Conservation (phyloP, 2,797 vertebrate genomes). For the Gymnoscopelus braueri region DNA sequence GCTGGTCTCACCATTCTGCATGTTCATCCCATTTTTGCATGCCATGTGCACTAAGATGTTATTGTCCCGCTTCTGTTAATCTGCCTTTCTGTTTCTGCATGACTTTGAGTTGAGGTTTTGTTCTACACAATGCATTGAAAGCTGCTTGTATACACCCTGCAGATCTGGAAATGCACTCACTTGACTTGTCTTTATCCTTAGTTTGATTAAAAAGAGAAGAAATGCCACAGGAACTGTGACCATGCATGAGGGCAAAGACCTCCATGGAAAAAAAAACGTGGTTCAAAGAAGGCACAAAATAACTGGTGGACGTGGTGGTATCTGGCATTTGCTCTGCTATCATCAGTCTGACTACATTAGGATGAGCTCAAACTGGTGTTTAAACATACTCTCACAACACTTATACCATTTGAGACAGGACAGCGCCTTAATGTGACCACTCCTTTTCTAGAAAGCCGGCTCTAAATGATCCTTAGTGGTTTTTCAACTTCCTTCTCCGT, state of each 20-base stretch:
- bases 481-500: slow-evolving; percentile 64
- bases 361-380: slow-evolving; percentile 40
- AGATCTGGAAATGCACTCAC: slow-evolving; percentile 48
- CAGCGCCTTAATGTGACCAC: slow-evolving; percentile 48
- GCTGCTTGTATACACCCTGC: slow-evolving; percentile 35
- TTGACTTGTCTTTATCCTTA: slow-evolving; percentile 46
- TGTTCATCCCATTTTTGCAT: slow-evolving; percentile 9
- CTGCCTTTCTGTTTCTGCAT: slow-evolving; percentile 23
- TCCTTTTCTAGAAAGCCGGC: slow-evolving; percentile 52
- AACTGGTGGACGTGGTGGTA: slow-evolving; percentile 20
- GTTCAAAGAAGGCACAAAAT: slow-evolving; percentile 41
- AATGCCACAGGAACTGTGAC: slow-evolving; percentile 26
- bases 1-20: no score
- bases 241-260: slow-evolving; percentile 18
- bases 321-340: slow-evolving; percentile 37
- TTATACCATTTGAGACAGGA: slow-evolving; percentile 37
- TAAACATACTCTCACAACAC: slow-evolving; percentile 35
- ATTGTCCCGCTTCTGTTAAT: slow-evolving; percentile 1
- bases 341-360: slow-evolving; percentile 44
- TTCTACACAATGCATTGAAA: slow-evolving; percentile 43
- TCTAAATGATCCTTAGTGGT: slow-evolving; percentile 54
- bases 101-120: slow-evolving; percentile 41
- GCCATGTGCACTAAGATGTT: slow-evolving; percentile 8
- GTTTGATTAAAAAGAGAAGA: slow-evolving; percentile 46
- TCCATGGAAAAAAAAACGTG: slow-evolving; percentile 28